Evolutionary conservation across 2,888 invertebrate genomes (phyloP), one percentile per base, ranked within the genome.

Genomic region (Shargacucullia verbasci): DNA sequence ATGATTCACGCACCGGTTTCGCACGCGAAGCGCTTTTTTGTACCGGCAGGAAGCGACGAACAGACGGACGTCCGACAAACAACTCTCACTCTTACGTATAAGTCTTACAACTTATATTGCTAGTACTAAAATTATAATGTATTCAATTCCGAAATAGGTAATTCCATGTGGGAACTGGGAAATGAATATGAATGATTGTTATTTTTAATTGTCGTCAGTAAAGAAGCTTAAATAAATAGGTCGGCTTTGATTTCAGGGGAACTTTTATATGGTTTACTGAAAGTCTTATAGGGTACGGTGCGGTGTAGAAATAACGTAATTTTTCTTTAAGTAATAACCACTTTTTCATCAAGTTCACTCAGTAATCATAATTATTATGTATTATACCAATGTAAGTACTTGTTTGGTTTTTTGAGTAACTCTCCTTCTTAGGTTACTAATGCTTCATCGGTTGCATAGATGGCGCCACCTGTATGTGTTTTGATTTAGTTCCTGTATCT

Each of bases 31-130:
- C 56, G 62, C 81, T 82, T 87, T 86, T 82, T 84, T 81, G 71
- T 81, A 66, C 59, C 62, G 76, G 77, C 80, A 84, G 88, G 86
- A 88, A 86, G 75, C 81, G 68, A 45, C 53, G 15, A 20, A 38
- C 47, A 60, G 52, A 61, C 79, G 81, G 78, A 82, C 80, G 79
- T 82, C 81, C 78, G 80, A 82, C 59, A 69, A 56, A 53, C 68
- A 63, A 74, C 65, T 67, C 71, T 70, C 70, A 69, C 53, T 68
- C 62, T 70, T 70, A 59, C 8, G 37, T 37, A 15, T 45, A 40
- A 34, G 49, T 27, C 38, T 46, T 69, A 67, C 13, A 63, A 69
- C 38, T 46, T 46, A 53, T 20, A 43, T 53, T 62, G 10, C 35
- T 11, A 14, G 6, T 39, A 38, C 7, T 14, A 38, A 10, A 49